These are phyloP conservation scores for Ophioninae sp. DNA, from an alignment of 2,888 invertebrate genomes.

Conservation along the genomic window DNA sequence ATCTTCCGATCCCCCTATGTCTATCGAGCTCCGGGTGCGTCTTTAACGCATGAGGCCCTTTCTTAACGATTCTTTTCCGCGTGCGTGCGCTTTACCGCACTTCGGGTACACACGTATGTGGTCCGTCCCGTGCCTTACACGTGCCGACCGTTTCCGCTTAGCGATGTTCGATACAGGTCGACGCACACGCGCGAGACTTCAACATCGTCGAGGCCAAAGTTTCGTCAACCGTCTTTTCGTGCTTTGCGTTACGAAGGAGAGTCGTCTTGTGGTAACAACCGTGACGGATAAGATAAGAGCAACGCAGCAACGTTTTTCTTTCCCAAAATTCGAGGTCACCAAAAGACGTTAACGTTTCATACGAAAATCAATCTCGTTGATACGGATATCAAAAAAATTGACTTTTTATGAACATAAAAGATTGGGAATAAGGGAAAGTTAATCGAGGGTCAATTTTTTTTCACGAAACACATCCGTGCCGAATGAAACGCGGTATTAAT, in stretches of 20 bases:
- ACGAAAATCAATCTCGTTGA: background rate
- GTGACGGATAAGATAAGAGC: slow-evolving; percentile 27
- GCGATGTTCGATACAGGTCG: background rate
- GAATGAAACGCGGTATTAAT: too few species aligned
- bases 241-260: slow-evolving; percentile 30
- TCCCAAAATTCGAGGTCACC: background rate
- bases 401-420: background rate
- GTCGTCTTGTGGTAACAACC: slow-evolving; percentile 33
- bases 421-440: background rate
- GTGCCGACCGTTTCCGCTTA: slow-evolving; percentile 61
- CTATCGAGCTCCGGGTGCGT: slow-evolving; percentile 44
- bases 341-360: background rate
- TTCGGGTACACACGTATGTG: background rate
- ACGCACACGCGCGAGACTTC: slow-evolving; percentile 7
- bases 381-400: too few species aligned
- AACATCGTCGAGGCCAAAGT: slow-evolving; percentile 22
- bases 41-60: slow-evolving; percentile 68
- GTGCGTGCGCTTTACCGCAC: slow-evolving; percentile 45
- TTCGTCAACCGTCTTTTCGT: slow-evolving; percentile 50
- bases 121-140: slow-evolving; percentile 58
- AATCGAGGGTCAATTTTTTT: background rate
- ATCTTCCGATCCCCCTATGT: slow-evolving; percentile 10
- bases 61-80: slow-evolving; percentile 68
- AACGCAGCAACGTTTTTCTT: background rate
- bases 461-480: background rate